phyloP scores from a whole-genome alignment of 2,113 vertebrate species.

The Tragelaphus buxtoni region DNA sequence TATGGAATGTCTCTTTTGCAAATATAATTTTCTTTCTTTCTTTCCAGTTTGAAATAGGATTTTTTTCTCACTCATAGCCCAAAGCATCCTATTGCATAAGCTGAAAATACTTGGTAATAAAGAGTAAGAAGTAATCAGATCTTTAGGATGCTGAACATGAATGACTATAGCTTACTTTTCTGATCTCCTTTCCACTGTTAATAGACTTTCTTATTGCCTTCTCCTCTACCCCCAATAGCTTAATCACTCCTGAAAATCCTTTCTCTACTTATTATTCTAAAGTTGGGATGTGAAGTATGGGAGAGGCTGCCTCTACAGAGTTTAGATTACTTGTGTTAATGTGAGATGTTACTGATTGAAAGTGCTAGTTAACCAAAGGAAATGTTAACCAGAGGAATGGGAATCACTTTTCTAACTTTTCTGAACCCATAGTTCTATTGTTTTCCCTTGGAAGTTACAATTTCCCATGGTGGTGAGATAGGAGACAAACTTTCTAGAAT shows the following conservation, averaged over 20 bases:
- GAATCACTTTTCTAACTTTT: neutral
- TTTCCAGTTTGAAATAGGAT: neutral
- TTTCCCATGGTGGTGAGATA: neutral
- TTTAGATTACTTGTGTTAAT: neutral
- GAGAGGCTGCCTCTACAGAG: neutral
- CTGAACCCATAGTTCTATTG: neutral
- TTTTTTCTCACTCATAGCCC: neutral
- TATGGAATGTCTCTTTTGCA: neutral
- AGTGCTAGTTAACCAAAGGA: neutral
- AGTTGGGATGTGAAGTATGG: neutral
- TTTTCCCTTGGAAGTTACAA: neutral
- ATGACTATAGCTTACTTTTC: neutral
- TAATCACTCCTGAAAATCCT: conserved; percentile 24
- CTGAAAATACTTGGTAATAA: neutral
- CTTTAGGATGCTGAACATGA: neutral
- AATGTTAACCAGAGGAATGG: neutral
- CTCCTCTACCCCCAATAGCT: neutral
- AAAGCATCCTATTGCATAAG: neutral
- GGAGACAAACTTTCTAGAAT: neutral
- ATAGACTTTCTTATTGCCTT: neutral
- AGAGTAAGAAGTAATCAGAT: neutral
- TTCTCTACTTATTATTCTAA: conserved; percentile 36
- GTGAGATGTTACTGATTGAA: neutral
- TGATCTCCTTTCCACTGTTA: neutral
- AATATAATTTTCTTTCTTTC: conserved; percentile 15